phyloP scores from a whole-genome alignment of 2,113 vertebrate genomes.

The Oceanites oceanicus region DNA sequence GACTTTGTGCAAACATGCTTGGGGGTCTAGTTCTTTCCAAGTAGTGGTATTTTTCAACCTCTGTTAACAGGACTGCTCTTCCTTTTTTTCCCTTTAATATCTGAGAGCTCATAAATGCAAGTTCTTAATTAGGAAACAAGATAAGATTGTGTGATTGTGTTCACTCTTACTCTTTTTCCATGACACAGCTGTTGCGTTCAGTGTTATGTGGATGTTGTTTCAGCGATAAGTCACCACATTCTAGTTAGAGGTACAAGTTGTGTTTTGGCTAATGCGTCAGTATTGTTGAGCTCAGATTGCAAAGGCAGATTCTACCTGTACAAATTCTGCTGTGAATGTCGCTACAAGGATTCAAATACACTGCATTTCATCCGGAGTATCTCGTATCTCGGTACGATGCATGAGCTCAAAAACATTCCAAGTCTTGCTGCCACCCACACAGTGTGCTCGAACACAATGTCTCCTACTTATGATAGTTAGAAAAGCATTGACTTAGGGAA shows the following conservation, averaged over 20 bases:
- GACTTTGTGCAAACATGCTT: neutral
- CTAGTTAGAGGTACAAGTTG: neutral
- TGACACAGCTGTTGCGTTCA: neutral
- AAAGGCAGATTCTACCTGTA: neutral
- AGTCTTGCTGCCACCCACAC: neutral
- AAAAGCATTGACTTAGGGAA: neutral
- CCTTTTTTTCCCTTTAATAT: neutral
- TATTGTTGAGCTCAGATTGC: neutral
- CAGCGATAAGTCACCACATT: neutral
- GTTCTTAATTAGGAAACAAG: conserved; percentile 31
- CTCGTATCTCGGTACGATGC: neutral
- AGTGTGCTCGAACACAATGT: neutral
- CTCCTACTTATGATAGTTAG: neutral
- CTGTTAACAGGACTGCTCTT: neutral
- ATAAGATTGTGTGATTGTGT: conserved; percentile 1
- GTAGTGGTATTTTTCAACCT: neutral
- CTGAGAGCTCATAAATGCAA: neutral
- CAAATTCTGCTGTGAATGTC: neutral
- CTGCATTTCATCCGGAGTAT: neutral
- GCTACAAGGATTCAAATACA: neutral
- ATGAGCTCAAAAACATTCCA: neutral
- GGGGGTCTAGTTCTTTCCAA: neutral
- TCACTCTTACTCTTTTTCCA: conserved; percentile 1
- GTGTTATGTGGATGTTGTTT: neutral
- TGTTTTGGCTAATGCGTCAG: neutral